Base-by-base conservation (phyloP, 2,113 vertebrate species). In the Thamnaconus septentrionalis region DNA sequence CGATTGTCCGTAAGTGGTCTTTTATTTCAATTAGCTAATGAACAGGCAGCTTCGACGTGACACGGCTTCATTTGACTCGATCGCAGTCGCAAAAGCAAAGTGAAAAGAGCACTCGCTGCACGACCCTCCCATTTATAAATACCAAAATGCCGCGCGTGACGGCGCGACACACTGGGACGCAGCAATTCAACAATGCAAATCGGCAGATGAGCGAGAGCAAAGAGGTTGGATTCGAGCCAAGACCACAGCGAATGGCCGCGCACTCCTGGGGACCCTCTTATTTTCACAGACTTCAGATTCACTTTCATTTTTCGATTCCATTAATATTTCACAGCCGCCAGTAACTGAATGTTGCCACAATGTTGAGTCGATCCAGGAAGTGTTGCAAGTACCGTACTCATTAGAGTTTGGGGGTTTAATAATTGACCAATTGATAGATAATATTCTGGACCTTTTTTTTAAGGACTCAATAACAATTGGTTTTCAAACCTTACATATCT, bases 21-120 rank as follows among this genome's bases (percentile, higher is more conserved):
- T 91, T 89, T 83, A 84, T 91, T 83, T 87, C 61, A 80, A 84
- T 88, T 75, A 89, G 71, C 73, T 82, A 88, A 89, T 85, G 76
- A 86, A 88, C 77, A 70, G 82, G 75, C 69, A 56, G 71, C 63
- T 78, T 80, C 65, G 77, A 77, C 57, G 51, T 69, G 64, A 85
- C 59, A 51, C 65, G 58, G 45, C 9, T 48, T 64, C 42, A 48
- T 80, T 78, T 78, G 61, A 85, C 68, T 76, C 66, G 62, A 70
- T 73, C 75, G 67, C 31, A 41, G 71, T 74, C 46, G 18, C 18
- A 31, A 31, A 31, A 63, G 55, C 71, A 65, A 66, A 48, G 48
- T 59, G 67, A 43, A 48, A 41, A 45, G 66, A 69, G 49, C 18
- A 41, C 40, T 62, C 58, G 62, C 53, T 62, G 59, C 41, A 69